Conservation (phyloP, 2,888 invertebrate genomes). For the Palloptera scutellata region DNA sequence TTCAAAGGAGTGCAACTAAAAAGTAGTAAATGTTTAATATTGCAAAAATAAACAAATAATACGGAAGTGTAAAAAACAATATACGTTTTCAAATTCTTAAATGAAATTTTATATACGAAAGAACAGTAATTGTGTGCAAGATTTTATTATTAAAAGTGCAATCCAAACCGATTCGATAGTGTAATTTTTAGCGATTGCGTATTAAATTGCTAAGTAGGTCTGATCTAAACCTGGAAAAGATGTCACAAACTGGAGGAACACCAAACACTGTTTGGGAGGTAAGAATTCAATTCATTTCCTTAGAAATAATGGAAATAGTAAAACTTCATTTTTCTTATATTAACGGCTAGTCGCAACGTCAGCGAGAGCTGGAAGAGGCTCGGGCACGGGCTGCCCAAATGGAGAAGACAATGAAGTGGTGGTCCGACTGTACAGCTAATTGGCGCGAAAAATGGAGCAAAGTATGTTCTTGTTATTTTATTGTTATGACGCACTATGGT, state of each 20-base stretch:
- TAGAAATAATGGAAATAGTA: not conserved
- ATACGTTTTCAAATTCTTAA: no score
- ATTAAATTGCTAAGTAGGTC: not conserved
- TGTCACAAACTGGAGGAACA: not conserved
- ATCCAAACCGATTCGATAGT: no score
- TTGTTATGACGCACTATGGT: not conserved
- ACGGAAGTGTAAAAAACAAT: no score
- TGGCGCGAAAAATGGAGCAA: conserved; percentile 97
- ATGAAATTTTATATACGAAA: no score
- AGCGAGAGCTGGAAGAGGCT: conserved; percentile 90
- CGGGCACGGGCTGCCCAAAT: conserved; percentile 94
- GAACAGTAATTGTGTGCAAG: no score
- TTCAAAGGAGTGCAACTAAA: no score
- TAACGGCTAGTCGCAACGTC: conserved; percentile 59
- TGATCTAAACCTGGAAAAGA: not conserved
- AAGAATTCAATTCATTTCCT: not conserved
- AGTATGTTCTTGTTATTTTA: conserved; percentile 59
- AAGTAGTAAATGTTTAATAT: no score
- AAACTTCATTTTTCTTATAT: not conserved
- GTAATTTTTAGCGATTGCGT: no score
- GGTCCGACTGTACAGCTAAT: conserved; percentile 97
- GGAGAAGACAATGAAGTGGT: conserved; percentile 99
- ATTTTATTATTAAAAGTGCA: no score
- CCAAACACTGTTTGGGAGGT: not conserved
- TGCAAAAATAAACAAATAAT: no score